Evolutionary conservation across 2,888 invertebrate species (phyloP).

Genomic region (Sepiola atlantica): DNA sequence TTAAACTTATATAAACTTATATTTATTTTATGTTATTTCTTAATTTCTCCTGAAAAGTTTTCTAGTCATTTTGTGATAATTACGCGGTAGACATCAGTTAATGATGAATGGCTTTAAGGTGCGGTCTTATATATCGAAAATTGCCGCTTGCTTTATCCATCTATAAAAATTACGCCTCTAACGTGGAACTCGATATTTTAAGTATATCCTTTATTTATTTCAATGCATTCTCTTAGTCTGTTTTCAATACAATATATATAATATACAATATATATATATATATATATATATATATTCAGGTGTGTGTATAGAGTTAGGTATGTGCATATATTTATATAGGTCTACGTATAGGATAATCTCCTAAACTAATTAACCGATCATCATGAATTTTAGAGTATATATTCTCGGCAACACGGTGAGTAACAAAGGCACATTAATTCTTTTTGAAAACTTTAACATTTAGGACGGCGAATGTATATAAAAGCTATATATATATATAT

Average conservation of each 20-base stretch:
- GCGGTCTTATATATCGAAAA: background rate
- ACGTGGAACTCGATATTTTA: background rate
- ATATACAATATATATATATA: background rate
- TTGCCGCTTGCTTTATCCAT: background rate
- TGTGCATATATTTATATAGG: background rate
- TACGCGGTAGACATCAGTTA: background rate
- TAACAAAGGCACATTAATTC: no score
- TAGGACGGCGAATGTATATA: no score
- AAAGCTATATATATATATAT: no score
- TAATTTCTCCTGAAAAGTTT: background rate
- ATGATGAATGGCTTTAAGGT: background rate
- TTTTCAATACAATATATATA: background rate
- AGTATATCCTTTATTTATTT: background rate
- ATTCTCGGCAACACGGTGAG: no score
- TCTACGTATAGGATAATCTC: background rate
- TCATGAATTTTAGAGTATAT: no score
- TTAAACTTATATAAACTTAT: no score
- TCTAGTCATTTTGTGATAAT: background rate
- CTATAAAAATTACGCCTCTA: background rate
- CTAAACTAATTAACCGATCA: no score
- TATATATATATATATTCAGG: background rate
- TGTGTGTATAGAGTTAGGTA: background rate
- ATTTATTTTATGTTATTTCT: no score
- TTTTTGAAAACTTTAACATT: no score
- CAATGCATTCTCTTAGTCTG: background rate